Conservation (phyloP, 2,797 vertebrate genomes). For the Fistularia commersonii region DNA sequence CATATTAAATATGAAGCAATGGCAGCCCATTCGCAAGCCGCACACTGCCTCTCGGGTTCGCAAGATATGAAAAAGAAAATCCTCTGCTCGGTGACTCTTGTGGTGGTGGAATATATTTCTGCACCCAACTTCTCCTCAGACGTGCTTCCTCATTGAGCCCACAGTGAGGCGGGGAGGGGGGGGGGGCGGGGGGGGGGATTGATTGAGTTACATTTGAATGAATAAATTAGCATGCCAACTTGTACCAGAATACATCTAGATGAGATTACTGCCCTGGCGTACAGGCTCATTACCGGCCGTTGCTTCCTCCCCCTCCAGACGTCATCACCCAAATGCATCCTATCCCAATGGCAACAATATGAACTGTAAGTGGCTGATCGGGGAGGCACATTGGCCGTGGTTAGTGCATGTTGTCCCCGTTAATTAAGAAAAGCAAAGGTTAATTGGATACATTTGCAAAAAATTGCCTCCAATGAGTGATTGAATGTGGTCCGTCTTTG, state of each 20-base stretch:
- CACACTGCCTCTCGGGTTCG: slow-evolving; percentile 31
- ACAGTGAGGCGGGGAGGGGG: slow-evolving; percentile 33
- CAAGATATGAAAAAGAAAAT: slow-evolving; percentile 7
- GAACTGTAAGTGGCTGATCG: slow-evolving; percentile 24
- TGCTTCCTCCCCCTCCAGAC: slow-evolving; percentile 26
- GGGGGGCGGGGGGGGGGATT: slow-evolving; percentile 35
- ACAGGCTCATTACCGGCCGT: slow-evolving; percentile 52
- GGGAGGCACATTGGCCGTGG: too few species aligned
- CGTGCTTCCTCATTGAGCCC: slow-evolving; percentile 5
- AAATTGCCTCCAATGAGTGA: too few species aligned
- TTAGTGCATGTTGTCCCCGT: too few species aligned
- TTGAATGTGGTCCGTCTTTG: too few species aligned
- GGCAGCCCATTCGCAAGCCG: slow-evolving; percentile 39
- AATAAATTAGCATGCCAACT: slow-evolving; percentile 60
- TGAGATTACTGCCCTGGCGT: slow-evolving; percentile 52
- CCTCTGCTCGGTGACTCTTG: neutral
- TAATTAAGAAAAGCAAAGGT: too few species aligned
- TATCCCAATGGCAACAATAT: slow-evolving; percentile 48
- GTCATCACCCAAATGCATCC: slow-evolving; percentile 44
- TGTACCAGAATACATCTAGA: slow-evolving; percentile 58
- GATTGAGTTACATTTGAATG: slow-evolving; percentile 52
- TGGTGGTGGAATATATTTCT: too few species aligned
- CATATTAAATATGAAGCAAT: slow-evolving; percentile 73
- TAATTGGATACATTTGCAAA: too few species aligned
- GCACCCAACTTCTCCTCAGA: neutral